phyloP scores from a whole-genome alignment of 2,113 vertebrate genomes.

The Neoarius graeffei region DNA sequence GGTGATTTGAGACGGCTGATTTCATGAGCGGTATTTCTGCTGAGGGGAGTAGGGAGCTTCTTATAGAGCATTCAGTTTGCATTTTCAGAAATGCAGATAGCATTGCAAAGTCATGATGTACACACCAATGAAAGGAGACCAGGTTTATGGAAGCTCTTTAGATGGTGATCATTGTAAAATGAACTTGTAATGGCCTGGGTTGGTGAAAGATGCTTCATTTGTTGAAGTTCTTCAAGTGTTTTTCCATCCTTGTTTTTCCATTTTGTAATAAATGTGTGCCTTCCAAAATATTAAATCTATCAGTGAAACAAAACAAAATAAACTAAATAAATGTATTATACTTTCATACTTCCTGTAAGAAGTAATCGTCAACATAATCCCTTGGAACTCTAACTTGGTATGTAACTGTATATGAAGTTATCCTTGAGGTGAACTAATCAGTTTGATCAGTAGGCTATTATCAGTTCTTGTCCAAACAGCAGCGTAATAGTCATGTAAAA shows the following conservation, averaged over 20 bases:
- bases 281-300: background rate
- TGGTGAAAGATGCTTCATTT: background rate
- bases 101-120: constrained; percentile 48
- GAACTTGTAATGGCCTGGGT: background rate
- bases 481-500: background rate
- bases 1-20: constrained; percentile 65
- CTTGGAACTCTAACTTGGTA: background rate
- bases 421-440: background rate
- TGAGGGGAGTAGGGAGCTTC: constrained; percentile 53
- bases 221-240: background rate
- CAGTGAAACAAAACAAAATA: background rate
- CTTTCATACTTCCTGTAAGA: background rate
- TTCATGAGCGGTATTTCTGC: constrained; percentile 64
- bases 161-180: background rate
- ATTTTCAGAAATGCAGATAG: constrained; percentile 46
- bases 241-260: background rate
- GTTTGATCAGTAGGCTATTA: background rate
- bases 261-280: background rate
- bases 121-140: background rate
- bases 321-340: background rate
- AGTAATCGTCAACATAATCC: background rate
- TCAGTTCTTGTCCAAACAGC: background rate
- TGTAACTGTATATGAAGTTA: background rate
- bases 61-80: constrained; percentile 49
- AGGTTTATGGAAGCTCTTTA: background rate